Evolutionary conservation across 1,140 invertebrate species (phyloP), one percentile per base, ranked within the genome.

Genomic region (Calephelis virginiensis): DNA sequence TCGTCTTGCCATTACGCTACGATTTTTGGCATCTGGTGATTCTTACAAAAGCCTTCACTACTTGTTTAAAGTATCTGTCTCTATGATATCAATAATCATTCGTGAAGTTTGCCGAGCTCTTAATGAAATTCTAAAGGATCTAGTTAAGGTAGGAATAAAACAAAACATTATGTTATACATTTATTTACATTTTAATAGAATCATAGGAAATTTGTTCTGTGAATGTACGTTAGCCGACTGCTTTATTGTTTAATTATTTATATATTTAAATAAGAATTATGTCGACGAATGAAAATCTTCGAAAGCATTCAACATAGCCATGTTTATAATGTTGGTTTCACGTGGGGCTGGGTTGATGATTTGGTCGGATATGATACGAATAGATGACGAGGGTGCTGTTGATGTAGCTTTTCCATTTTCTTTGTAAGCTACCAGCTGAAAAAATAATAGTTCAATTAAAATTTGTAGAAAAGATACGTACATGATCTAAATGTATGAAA

Each of bases 11-110:
- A 68, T 81, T 37, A 80, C 79, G 47, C 64, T 80, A 63, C 66
- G 74, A 70, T 81, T 80, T 75, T 67, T 81, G 28, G 77, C 77
- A 68, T 72, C 69, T 64, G 75, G 73, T 66, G 77, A 83, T 66
- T 72, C 64, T 63, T 80, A 75, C 65, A 71, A 64, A 70, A 78
- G 75, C 66, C 60, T 81, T 10, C 72, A 74, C 67, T 83, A 74
- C 53, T 70, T 80, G 49, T 83, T 83, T 61, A 80, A 83, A 73
- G 70, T 83, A 60, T 81, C 77, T 56, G 59, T 47, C 61, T 60
- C 71, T 64, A 63, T 67, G 45, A 77, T 82, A 64, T 79, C 80
- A 64, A 66, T 28, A 75, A 77, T 65, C 50, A 69, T 76, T 48
- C 69, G 61, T 63, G 70, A 77, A 71, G 75, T 76, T 63, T 77